phyloP scores from a whole-genome alignment of 2,888 invertebrate species.

The Drosophila colorata region DNA sequence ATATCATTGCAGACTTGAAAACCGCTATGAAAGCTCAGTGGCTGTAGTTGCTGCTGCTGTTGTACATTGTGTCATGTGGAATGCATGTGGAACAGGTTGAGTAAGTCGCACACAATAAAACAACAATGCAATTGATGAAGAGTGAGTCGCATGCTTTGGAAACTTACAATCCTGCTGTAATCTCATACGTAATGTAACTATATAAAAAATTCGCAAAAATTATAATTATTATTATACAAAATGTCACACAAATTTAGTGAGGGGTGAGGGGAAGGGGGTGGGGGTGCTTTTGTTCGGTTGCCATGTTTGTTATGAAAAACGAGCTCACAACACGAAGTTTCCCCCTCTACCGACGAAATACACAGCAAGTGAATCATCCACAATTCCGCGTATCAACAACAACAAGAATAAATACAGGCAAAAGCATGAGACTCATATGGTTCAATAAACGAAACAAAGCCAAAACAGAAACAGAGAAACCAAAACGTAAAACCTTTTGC shows the following conservation, averaged over 20 bases:
- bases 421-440: slow-evolving; percentile 55
- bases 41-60: slow-evolving; percentile 12
- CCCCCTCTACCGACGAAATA: slow-evolving; percentile 29
- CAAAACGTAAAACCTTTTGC: slow-evolving; percentile 68
- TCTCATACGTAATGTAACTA: slow-evolving; percentile 38
- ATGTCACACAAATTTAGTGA: slow-evolving; percentile 30
- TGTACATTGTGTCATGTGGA: slow-evolving; percentile 52
- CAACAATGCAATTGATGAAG: slow-evolving; percentile 39
- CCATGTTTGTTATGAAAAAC: slow-evolving; percentile 65
- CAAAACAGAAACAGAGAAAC: slow-evolving; percentile 51
- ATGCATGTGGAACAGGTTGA: slow-evolving; percentile 55
- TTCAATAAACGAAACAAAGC: slow-evolving; percentile 73
- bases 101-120: slow-evolving; percentile 34
- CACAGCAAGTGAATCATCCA: slow-evolving; percentile 63
- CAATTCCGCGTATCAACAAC: slow-evolving; percentile 69
- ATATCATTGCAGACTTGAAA: slow-evolving; percentile 34
- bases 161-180: slow-evolving; percentile 19
- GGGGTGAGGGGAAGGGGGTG: neutral
- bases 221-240: slow-evolving; percentile 51
- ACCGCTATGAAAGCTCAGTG: slow-evolving; percentile 32
- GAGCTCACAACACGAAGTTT: slow-evolving; percentile 62
- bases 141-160: slow-evolving; percentile 13
- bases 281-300: slow-evolving; percentile 29
- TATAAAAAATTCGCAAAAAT: slow-evolving; percentile 18
- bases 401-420: slow-evolving; percentile 32